A percentile compares a stretch with the other conserved stretches of the same genome.
phyloP scores from a whole-genome alignment of 2,113 vertebrate genomes.

The Pseudorhombus dupliciocellatus region DNA sequence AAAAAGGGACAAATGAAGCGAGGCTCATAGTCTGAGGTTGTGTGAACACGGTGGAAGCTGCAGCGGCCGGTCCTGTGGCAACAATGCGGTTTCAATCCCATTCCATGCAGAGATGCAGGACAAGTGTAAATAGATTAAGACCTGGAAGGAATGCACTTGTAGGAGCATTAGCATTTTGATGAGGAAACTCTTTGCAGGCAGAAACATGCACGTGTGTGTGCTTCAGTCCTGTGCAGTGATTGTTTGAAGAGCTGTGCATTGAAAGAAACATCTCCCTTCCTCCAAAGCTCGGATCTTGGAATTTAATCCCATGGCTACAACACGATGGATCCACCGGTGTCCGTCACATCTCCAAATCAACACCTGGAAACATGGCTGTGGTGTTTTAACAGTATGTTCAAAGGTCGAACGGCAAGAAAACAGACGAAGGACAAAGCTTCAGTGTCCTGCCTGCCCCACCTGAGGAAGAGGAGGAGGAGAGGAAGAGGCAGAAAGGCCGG shows the following conservation, averaged over 20 bases:
- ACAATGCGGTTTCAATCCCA: slow-evolving; percentile 16
- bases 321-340: neutral
- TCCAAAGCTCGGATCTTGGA: slow-evolving; percentile 21
- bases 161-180: slow-evolving; percentile 62
- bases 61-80: slow-evolving; percentile 25
- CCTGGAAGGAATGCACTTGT: slow-evolving; percentile 31
- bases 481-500: slow-evolving; percentile 1
- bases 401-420: slow-evolving; percentile 4
- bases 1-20: slow-evolving; percentile 18
- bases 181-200: slow-evolving; percentile 39
- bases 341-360: neutral
- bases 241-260: too few relatives aligned
- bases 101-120: neutral
- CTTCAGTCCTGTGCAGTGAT: neutral
- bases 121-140: slow-evolving; percentile 27
- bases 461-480: neutral
- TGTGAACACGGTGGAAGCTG: slow-evolving; percentile 10
- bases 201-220: neutral
- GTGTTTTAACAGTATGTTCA: slow-evolving; percentile 13
- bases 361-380: neutral
- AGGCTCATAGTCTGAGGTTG: slow-evolving; percentile 15
- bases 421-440: neutral
- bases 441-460: slow-evolving; percentile 5
- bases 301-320: slow-evolving; percentile 50
- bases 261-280: too few relatives aligned